Evolutionary conservation across 2,797 vertebrate genomes (phyloP).

Genomic region (Bradypodion pumilum): DNA sequence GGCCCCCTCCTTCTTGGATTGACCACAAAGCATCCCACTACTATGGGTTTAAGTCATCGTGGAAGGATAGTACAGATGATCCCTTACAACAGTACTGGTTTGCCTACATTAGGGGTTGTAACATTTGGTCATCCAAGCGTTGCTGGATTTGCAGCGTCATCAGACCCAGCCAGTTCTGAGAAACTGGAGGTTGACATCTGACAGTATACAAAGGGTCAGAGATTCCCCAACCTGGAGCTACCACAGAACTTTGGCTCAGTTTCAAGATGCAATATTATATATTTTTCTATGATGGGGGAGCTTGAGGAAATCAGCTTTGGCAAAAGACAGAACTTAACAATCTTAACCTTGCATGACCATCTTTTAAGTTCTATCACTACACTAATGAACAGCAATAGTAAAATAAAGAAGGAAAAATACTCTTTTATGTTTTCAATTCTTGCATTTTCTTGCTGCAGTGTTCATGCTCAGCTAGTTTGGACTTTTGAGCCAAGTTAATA

Average conservation of each 20-base stretch:
- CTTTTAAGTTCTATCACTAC: not conserved
- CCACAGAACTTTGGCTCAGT: too few species aligned
- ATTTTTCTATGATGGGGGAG: not conserved
- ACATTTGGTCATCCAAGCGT: too few species aligned
- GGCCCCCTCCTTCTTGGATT: not conserved
- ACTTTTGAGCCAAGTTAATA: not conserved
- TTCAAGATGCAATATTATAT: not conserved
- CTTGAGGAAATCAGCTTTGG: not conserved
- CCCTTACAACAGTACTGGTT: not conserved
- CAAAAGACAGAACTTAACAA: not conserved
- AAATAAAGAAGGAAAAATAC: not conserved
- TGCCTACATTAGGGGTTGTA: not conserved
- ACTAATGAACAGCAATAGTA: not conserved
- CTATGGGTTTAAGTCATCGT: not conserved
- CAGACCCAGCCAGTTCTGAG: not conserved
- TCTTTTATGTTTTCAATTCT: not conserved
- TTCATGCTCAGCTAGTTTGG: not conserved
- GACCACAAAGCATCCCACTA: not conserved
- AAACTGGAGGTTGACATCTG: not conserved
- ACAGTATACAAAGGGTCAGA: too few species aligned
- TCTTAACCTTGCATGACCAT: not conserved
- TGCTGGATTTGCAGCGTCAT: not conserved
- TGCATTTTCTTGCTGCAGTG: not conserved
- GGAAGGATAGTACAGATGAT: not conserved
- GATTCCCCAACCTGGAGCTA: not conserved